Base-by-base conservation (phyloP, 2,888 invertebrate genomes). In the Himalopsyche kuldschensis region DNA sequence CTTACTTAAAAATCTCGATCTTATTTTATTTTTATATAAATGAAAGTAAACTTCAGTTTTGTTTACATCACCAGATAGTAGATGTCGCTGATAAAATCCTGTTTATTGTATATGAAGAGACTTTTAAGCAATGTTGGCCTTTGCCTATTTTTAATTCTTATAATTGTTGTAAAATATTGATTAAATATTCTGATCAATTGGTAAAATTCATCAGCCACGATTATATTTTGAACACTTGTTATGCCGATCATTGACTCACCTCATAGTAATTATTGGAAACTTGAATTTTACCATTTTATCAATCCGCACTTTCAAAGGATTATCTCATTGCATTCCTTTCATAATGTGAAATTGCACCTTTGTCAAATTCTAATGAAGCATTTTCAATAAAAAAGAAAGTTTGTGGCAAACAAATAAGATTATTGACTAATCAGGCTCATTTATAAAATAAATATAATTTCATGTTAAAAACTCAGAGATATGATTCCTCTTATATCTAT, bases 291-390 rank as follows among this genome's bases (percentile, higher is more conserved):
- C 69, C 69, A 69, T 69, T 69, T 69, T 69, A 69, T 69, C 69
- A 69, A 69, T 11, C 69, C 30, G 69, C 69, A 69, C 69, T 69
- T 10, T 69, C 69, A 69, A 69, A 69, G 27, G 69, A 69, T 69
- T 69, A 24, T 69, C 27, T 69, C 69, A 69, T 69, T 63, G 79
- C 82, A 79, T 82, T 76, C 80, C 47, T 78, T 47, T 81, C 63
- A 80, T 83, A 55, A 82, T 78, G 79, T 78, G 78, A 84, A 84
- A 31, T 63, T 81, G 84, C 84, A 84, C 84, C 78, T 78, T 78
- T 77, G 81, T 81, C 48, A 77, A 35, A 35, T 48, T 20, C 30
- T 76, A 35, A 32, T 81, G 48, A 69, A 69, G 69, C 69, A 27
- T 69, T 69, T 27, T 69, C 27, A 69, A 69, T 69, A 27, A 15